Percentiles rank a stretch among this genome's conserved stretches.
Evolutionary conservation across 2,888 invertebrate genomes (phyloP).

Genomic region (Dasysyrphus tricinctus): DNA sequence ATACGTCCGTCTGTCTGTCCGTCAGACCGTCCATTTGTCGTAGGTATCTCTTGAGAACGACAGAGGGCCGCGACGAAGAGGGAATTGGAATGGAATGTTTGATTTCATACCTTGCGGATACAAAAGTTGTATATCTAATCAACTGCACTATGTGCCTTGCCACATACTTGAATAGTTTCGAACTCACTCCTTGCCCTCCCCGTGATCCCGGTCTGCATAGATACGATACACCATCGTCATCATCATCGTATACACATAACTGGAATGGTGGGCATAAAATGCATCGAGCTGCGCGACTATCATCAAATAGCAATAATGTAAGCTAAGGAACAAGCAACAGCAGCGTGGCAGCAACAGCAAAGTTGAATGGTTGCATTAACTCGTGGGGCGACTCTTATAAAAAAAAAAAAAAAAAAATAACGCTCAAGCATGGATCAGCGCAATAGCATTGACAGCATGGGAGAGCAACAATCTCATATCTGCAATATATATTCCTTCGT

Average conservation of each 20-base stretch:
- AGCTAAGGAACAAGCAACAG: slow-evolving; percentile 61
- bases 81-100: slow-evolving; percentile 70
- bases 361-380: slow-evolving; percentile 74
- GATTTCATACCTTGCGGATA: slow-evolving; percentile 75
- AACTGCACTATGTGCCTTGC: slow-evolving; percentile 73
- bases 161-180: slow-evolving; percentile 72
- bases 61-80: slow-evolving; percentile 31
- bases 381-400: slow-evolving; percentile 65
- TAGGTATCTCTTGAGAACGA: slow-evolving; percentile 17
- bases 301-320: slow-evolving; percentile 73
- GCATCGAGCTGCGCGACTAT: slow-evolving; percentile 65
- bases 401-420: slow-evolving; percentile 38
- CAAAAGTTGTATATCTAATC: slow-evolving; percentile 74
- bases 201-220: slow-evolving; percentile 30
- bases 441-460: slow-evolving; percentile 60
- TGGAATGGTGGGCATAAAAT: slow-evolving; percentile 72
- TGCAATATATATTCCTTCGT: slow-evolving; percentile 66
- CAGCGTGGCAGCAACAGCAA: slow-evolving; percentile 53
- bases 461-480: slow-evolving; percentile 73
- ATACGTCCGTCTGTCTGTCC: slow-evolving; percentile 3
- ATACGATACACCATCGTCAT: slow-evolving; percentile 40
- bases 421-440: slow-evolving; percentile 48
- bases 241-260: slow-evolving; percentile 52
- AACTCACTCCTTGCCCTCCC: background rate
- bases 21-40: background rate